Evolutionary conservation across 2,888 invertebrate genomes (phyloP), one percentile per base, ranked within the genome.

Genomic region (Mesoligia furuncula): DNA sequence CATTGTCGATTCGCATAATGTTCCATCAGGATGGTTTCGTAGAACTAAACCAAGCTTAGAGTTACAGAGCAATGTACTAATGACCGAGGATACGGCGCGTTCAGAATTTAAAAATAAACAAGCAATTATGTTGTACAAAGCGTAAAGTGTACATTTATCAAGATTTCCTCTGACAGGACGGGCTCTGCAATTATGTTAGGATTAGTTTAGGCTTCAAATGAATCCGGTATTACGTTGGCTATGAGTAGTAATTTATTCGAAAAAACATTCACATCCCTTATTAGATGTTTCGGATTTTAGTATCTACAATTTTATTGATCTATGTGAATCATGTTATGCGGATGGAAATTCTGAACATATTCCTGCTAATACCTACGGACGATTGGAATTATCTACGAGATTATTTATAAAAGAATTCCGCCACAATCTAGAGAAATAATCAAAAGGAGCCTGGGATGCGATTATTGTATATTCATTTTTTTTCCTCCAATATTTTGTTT

Each of bases 31-130:
- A 75, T 64, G 57, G 48, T 70, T 83, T 84, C 75, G 57, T 67
- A 79, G 80, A 84, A 85, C 48, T 69, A 71, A 67, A 75, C 73
- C 67, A 75, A 67, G 77, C 73, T 75, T 75, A 57, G 42, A 57
- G 42, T 75, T 78, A 62, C 65, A 80, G 69, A 81, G 83, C 79
- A 78, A 86, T 80, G 80, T 77, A 83, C 80, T 83, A 88, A 88
- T 79, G 75, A 83, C 74, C 71, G 76, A 79, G 77, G 73, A 66
- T 81, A 64, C 70, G n/a, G 57, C 57, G 75, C 77, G 80, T 65
- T 74, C 73, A 66, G 75, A 88, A 85, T 85, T 76, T 77, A 79
- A 80, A 83, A 80, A 76, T 80, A 83, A 81, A 79, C 78, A 76
- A 79, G 74, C 73, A 78, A 75, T 83, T 83, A 75, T 75, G 81